A percentile compares a stretch with the other conserved stretches of the same genome.
phyloP scores from a whole-genome alignment of 1,140 invertebrate genomes.

The Achatina immaculata region DNA sequence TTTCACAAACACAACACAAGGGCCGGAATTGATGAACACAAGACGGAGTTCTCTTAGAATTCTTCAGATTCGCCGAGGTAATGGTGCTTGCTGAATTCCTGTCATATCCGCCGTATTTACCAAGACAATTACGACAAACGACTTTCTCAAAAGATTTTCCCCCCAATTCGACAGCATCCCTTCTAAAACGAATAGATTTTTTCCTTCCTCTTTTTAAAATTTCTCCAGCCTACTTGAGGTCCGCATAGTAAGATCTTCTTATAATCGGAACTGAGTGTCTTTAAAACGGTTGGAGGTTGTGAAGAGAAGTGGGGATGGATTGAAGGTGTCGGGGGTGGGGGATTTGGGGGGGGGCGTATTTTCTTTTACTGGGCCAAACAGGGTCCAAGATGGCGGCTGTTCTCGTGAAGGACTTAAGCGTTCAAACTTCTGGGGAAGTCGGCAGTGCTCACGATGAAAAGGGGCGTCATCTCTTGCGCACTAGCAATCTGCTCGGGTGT shows the following conservation, averaged over 20 bases:
- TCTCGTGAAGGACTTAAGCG: background rate
- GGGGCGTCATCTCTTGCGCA: background rate
- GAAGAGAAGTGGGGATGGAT: background rate
- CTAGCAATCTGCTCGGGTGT: slow-evolving; percentile 19
- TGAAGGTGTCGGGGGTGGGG: background rate
- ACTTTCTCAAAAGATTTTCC: slow-evolving; percentile 36
- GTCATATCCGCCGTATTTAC: slow-evolving; percentile 36
- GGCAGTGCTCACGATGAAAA: background rate
- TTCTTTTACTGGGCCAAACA: background rate
- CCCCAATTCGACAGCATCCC: background rate
- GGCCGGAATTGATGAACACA: slow-evolving; percentile 35
- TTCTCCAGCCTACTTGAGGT: background rate
- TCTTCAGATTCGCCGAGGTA: slow-evolving; percentile 24
- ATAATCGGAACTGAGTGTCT: slow-evolving; percentile 15
- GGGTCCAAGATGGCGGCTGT: background rate
- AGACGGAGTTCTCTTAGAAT: slow-evolving; percentile 24
- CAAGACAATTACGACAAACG: slow-evolving; percentile 35
- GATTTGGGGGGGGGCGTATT: background rate
- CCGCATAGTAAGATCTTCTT: background rate
- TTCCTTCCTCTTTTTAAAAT: background rate
- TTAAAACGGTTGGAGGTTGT: background rate
- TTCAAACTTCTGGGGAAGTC: background rate
- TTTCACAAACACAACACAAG: slow-evolving; percentile 36
- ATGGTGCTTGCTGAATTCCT: slow-evolving; percentile 22
- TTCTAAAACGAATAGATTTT: background rate